Conservation (phyloP, 1,140 invertebrate species). For the Phenacoccus solenopsis region DNA sequence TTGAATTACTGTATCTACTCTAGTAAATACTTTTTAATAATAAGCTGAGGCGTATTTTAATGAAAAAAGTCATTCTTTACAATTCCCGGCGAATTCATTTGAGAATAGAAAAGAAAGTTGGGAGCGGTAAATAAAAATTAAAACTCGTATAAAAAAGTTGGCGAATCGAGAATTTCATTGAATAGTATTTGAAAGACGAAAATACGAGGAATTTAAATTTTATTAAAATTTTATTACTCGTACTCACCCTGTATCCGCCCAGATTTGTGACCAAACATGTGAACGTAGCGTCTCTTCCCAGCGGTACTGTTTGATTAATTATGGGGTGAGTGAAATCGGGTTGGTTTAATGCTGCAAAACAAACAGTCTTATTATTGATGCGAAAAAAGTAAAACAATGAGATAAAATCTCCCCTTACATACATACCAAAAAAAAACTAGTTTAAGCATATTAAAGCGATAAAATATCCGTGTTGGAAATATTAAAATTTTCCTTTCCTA, state of each 20-base stretch:
- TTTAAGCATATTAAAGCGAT: too few species aligned
- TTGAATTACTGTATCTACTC: background rate
- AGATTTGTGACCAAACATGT: conserved; percentile 74
- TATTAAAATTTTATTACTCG: background rate
- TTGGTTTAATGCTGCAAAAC: conserved; percentile 27
- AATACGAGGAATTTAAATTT: background rate
- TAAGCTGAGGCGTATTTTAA: background rate
- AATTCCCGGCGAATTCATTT: too few species aligned
- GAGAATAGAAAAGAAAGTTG: background rate
- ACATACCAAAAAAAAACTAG: too few species aligned
- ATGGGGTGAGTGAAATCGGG: conserved; percentile 72
- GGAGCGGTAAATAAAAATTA: background rate
- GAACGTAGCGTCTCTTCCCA: conserved; percentile 75
- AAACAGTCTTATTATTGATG: too few species aligned
- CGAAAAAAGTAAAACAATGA: too few species aligned
- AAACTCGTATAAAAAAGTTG: background rate
- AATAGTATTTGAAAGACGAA: too few species aligned
- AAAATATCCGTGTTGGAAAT: too few species aligned
- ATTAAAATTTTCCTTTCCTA: too few species aligned
- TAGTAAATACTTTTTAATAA: background rate
- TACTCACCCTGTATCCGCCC: conserved; percentile 76
- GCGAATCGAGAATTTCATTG: background rate
- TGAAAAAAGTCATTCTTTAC: conserved; percentile 2
- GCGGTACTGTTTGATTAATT: conserved; percentile 66
- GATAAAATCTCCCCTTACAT: too few species aligned